Conservation (phyloP, 2,888 invertebrate species). For the Neocrepidodera transversa region DNA sequence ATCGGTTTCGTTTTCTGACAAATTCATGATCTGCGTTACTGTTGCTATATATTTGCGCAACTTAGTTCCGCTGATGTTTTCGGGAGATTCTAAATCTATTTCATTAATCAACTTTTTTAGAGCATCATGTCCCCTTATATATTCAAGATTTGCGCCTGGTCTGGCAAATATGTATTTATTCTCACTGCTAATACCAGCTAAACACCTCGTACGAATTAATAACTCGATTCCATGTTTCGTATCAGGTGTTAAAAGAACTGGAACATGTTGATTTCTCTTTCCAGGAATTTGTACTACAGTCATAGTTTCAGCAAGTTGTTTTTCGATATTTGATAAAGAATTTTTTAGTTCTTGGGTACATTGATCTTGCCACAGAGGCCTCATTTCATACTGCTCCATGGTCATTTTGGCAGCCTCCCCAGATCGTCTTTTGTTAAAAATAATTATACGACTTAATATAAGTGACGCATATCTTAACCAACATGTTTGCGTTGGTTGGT, state of each 20-base stretch:
- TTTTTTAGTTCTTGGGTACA: conserved; percentile 34
- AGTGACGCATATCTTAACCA: conserved; percentile 26
- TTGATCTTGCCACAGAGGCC: conserved; percentile 33
- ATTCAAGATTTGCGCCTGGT: no score
- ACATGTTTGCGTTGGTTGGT: conserved; percentile 10
- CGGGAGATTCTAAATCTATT: no score
- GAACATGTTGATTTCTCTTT: conserved; percentile 36
- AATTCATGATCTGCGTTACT: no score
- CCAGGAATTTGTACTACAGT: conserved; percentile 31
- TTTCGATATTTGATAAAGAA: conserved; percentile 35
- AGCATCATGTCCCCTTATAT: no score
- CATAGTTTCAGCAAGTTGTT: conserved; percentile 31
- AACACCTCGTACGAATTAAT: conserved; percentile 15
- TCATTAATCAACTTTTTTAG: no score
- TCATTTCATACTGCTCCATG: conserved; percentile 28
- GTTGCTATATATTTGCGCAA: no score
- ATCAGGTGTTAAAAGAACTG: conserved; percentile 33
- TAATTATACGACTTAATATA: conserved; percentile 30
- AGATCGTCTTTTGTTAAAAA: conserved; percentile 40
- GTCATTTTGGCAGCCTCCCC: conserved; percentile 38
- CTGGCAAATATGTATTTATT: neutral
- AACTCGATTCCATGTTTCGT: conserved; percentile 32
- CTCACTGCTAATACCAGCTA: neutral
- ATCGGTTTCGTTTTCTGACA: no score
- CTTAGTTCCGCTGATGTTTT: no score